Evolutionary conservation across 1,140 invertebrate genomes (phyloP), one percentile per base, ranked within the genome.

Genomic region (Diorhabda elongata): DNA sequence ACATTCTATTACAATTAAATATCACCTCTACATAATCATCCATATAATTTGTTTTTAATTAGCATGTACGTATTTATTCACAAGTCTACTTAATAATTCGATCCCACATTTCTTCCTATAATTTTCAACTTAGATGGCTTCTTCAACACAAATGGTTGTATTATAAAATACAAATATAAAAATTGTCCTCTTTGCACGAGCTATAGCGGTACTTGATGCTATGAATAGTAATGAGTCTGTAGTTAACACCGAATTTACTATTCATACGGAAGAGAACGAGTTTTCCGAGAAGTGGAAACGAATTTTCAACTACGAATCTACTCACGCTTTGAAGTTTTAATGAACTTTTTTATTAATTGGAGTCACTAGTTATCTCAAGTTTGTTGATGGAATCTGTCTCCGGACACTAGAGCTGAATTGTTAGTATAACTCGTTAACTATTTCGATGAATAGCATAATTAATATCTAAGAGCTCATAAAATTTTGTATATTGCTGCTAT

Each of bases 331-430:
- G 47, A 52, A 52, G 47, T 52, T 52, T 52, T 52, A 52, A 52
- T 52, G 47, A 52, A 52, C 47, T 52, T 52, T 52, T 52, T 52
- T 52, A 52, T 52, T 52, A 52, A 52, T 52, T 52, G 47, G 47
- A 52, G 47, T 52, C 47, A 52, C 6, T 52, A 52, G 47, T 52
- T 52, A 52, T 52, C n/a, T 4, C 47, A 52, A 52, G 47, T 52
- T 52, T 52, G 6, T 8, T 6, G 47, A 52, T 52, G 47, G 47
- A 52, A 52, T 52, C n/a, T 52, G 47, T 52, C 47, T 52, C 47
- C n/a, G 47, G 47, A 4, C n/a, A 52, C 47, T 52, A 52, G 6
- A 52, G 6, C 47, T 6, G 47, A 52, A 26, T 26, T 26, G 26
- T 26, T 52, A 8, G n/a, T 52, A n/a, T 52, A 52, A 52, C 47